These are phyloP conservation scores for Cylindroiulus punctatus DNA, from an alignment of 2,888 invertebrate species.

Conservation along the genomic window DNA sequence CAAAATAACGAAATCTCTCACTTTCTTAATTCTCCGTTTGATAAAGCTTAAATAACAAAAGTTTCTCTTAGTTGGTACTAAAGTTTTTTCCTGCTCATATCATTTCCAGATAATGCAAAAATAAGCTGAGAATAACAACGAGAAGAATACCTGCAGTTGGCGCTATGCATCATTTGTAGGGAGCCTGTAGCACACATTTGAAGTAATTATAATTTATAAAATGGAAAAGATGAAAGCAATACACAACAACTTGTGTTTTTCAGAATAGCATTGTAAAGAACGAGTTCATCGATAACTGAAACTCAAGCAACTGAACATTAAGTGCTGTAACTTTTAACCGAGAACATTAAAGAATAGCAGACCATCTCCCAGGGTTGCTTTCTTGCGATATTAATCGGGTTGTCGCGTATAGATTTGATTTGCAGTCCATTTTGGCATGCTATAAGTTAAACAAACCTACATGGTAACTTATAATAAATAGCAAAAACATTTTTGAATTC, in stretches of 20 bases:
- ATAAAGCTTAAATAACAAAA: too few species aligned
- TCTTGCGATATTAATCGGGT: background rate
- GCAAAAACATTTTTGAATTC: background rate
- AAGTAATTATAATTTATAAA: background rate
- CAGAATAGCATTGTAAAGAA: background rate
- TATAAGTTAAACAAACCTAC: slow-evolving; percentile 43
- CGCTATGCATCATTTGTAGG: background rate
- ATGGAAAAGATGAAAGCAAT: background rate
- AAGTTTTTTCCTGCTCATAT: too few species aligned
- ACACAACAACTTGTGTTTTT: background rate
- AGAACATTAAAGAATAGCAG: background rate
- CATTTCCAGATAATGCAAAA: too few species aligned
- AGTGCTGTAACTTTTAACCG: background rate
- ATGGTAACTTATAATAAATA: slow-evolving; percentile 16
- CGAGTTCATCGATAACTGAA: background rate
- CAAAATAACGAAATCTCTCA: too few species aligned
- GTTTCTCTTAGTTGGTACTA: too few species aligned
- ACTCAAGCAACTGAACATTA: background rate
- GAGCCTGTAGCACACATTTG: background rate
- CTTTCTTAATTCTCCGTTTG: too few species aligned
- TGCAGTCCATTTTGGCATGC: slow-evolving; percentile 52
- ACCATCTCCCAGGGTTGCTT: background rate
- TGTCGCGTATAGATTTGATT: background rate
- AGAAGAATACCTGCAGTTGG: background rate
- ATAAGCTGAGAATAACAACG: too few species aligned